Percentiles rank a stretch among this genome's conserved stretches.
phyloP scores from a whole-genome alignment of 64 coral and sea anemone genomes.

The Trachythela sp. region DNA sequence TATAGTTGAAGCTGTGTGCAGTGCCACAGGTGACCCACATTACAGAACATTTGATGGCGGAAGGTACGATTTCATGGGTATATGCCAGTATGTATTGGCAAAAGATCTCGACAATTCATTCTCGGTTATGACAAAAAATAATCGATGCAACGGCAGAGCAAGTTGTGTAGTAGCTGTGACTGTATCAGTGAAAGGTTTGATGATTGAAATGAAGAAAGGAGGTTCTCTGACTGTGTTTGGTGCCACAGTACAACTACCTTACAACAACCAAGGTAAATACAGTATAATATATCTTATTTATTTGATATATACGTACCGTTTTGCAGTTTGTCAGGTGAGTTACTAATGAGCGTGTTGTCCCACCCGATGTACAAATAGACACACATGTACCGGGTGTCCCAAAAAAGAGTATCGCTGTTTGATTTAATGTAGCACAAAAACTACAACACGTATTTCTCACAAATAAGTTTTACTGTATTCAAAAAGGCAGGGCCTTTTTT shows the following conservation, averaged over 20 bases:
- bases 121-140: background rate
- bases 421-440: too few species aligned
- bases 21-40: constrained; percentile 1
- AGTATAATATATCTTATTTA: background rate
- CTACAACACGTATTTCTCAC: too few species aligned
- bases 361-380: too few species aligned
- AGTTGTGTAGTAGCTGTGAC: background rate
- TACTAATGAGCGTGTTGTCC: too few species aligned
- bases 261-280: background rate
- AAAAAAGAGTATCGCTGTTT: too few species aligned
- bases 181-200: background rate
- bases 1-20: background rate
- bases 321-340: too few species aligned
- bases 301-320: too few species aligned
- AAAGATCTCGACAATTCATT: background rate
- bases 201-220: background rate
- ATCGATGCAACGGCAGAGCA: background rate
- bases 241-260: background rate
- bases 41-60: background rate
- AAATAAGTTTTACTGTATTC: too few species aligned
- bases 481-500: too few species aligned
- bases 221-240: background rate
- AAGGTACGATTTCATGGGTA: background rate
- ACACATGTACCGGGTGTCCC: too few species aligned
- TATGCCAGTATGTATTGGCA: background rate